phyloP scores from a whole-genome alignment of 2,797 vertebrate genomes.

The Muraenolepis orangiensis region DNA sequence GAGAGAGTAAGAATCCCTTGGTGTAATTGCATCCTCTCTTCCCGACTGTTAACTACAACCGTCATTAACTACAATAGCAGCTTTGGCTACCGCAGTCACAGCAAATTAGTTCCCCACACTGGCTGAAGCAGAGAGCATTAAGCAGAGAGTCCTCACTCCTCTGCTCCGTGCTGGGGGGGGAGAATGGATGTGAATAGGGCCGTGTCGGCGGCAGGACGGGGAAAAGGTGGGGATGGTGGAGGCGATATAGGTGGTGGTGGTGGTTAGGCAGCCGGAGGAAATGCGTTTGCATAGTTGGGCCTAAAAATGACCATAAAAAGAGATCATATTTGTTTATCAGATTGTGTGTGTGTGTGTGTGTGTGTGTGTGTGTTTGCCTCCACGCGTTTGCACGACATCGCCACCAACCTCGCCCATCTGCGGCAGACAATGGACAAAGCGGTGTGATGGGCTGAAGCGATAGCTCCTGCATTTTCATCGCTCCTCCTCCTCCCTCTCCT shows the following conservation, averaged over 20 bases:
- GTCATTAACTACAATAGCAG: constrained; percentile 83
- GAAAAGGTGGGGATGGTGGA: too few relatives aligned
- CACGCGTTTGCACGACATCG: constrained; percentile 68
- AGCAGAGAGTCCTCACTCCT: not conserved
- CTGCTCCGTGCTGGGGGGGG: not conserved
- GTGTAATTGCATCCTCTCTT: constrained; percentile 79
- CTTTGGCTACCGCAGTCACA: constrained; percentile 77
- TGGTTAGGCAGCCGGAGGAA: constrained; percentile 57
- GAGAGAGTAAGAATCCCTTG: constrained; percentile 68
- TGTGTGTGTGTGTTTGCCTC: constrained; percentile 42
- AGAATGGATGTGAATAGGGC: not conserved
- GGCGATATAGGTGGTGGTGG: too few relatives aligned
- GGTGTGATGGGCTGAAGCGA: constrained; percentile 59
- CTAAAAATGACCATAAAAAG: constrained; percentile 77
- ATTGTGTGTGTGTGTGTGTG: constrained; percentile 62
- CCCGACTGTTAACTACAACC: constrained; percentile 81
- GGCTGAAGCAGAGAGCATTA: constrained; percentile 61
- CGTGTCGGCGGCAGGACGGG: constrained; percentile 10
- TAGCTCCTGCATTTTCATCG: constrained; percentile 49
- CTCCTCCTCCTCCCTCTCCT: too few relatives aligned
- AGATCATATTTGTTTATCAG: constrained; percentile 79
- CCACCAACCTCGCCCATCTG: constrained; percentile 20
- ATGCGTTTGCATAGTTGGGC: constrained; percentile 76
- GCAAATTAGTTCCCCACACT: constrained; percentile 76
- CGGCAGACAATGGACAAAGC: constrained; percentile 59